Conservation (phyloP, 2,888 invertebrate genomes). For the Cynaeus angustus region DNA sequence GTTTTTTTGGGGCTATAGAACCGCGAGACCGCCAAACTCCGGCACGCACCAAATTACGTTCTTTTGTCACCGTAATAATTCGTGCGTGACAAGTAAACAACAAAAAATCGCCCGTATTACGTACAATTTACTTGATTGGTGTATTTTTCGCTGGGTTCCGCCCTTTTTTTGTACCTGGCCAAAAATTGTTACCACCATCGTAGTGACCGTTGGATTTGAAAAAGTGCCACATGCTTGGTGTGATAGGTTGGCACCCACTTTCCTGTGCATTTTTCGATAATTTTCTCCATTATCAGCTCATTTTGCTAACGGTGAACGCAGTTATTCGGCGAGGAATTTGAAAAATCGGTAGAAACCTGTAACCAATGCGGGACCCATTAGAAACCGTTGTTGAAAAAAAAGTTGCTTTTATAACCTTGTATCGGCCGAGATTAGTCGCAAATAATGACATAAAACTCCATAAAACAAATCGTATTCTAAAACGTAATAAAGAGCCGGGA, state of each 20-base stretch:
- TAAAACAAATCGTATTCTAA: conserved; percentile 35
- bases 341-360: conserved; percentile 60
- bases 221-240: no score
- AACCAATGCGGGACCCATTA: conserved; percentile 56
- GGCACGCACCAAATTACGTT: background rate
- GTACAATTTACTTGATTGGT: background rate
- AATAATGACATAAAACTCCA: conserved; percentile 26
- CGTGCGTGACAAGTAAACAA: background rate
- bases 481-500: conserved; percentile 24
- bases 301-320: conserved; percentile 60
- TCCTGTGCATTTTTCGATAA: conserved; percentile 56
- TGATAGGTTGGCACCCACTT: conserved; percentile 3
- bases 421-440: conserved; percentile 3
- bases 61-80: background rate
- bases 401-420: background rate
- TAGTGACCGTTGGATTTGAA: no score
- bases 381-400: conserved; percentile 22
- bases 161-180: background rate
- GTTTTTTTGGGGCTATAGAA: background rate
- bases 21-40: background rate
- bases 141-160: background rate
- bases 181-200: no score
- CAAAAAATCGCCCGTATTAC: background rate
- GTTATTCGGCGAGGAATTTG: conserved; percentile 60
- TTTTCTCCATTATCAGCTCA: conserved; percentile 59